Percentiles rank a stretch among this genome's conserved stretches.
Conservation (phyloP, 2,113 vertebrate species). For the Phrynosoma blainvillii region DNA sequence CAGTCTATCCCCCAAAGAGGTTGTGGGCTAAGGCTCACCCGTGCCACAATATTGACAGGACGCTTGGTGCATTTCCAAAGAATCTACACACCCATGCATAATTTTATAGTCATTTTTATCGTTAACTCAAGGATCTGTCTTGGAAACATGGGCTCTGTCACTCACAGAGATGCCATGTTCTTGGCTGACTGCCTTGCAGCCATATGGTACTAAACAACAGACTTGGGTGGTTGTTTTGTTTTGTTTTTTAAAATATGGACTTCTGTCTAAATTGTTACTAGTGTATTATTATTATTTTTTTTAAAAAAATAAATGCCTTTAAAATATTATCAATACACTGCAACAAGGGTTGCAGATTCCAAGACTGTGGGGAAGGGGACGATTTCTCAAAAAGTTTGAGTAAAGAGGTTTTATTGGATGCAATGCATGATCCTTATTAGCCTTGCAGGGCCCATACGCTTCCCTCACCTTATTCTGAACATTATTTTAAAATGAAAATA, state of each 20-base stretch:
- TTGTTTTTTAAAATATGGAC: constrained; percentile 24
- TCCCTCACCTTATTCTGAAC: not conserved
- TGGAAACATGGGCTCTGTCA: constrained; percentile 9
- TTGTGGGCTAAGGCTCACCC: not conserved
- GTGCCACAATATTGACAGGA: not conserved
- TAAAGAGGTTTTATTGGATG: not conserved
- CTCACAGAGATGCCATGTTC: constrained; percentile 55
- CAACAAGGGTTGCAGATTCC: constrained; percentile 42
- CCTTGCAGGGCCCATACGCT: constrained; percentile 8
- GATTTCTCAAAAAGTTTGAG: constrained; percentile 1
- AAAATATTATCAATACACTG: constrained; percentile 43
- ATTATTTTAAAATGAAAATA: not conserved
- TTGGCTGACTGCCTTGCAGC: constrained; percentile 55
- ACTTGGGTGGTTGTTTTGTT: constrained; percentile 37
- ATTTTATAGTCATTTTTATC: not conserved
- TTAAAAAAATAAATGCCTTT: not conserved
- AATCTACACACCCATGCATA: constrained; percentile 16
- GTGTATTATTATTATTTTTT: too few species aligned
- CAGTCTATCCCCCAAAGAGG: not conserved
- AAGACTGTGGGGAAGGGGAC: constrained; percentile 4
- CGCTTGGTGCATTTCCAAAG: constrained; percentile 6
- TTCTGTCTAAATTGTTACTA: constrained; percentile 34
- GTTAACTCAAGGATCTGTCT: constrained; percentile 15
- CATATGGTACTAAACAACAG: constrained; percentile 65
- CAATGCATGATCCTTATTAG: not conserved